Evolutionary conservation across 2,113 vertebrate genomes (phyloP).

Genomic region (Planiliza haematocheilus): DNA sequence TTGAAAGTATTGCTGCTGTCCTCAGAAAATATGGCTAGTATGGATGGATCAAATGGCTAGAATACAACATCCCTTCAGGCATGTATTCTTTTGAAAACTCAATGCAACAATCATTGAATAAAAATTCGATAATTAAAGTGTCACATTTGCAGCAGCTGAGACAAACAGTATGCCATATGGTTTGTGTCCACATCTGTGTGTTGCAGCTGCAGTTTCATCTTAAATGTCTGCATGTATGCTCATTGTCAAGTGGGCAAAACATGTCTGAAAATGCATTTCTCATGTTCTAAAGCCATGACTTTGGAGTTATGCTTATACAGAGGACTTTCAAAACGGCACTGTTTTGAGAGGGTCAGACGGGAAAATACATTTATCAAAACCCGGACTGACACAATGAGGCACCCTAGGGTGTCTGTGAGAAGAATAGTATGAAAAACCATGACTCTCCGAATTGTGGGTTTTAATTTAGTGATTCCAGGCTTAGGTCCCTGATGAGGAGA

Average conservation of each 20-base stretch:
- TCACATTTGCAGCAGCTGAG: constrained; percentile 29
- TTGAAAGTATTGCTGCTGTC: constrained; percentile 72
- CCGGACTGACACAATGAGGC: constrained; percentile 3
- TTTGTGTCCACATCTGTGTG: constrained; percentile 26
- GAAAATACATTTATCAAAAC: constrained; percentile 32
- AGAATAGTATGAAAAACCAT: constrained; percentile 19
- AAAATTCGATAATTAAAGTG: constrained; percentile 30
- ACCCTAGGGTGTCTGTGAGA: constrained; percentile 27
- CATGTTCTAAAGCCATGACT: constrained; percentile 25
- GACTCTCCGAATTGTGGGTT: constrained; percentile 37
- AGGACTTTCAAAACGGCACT: background rate
- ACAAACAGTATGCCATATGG: background rate
- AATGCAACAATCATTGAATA: constrained; percentile 17
- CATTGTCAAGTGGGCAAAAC: background rate
- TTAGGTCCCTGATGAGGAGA: constrained; percentile 37
- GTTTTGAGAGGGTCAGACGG: background rate
- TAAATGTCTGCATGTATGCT: background rate
- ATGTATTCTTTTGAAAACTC: constrained; percentile 21
- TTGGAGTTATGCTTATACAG: background rate
- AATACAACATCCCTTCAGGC: constrained; percentile 23
- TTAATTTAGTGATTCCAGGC: constrained; percentile 34
- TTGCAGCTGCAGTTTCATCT: constrained; percentile 17
- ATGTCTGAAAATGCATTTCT: constrained; percentile 44
- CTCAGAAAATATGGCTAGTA: constrained; percentile 43
- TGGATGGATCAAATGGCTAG: constrained; percentile 41